Base-by-base conservation (phyloP, 2,113 vertebrate species). In the Apodemus speciosus region DNA sequence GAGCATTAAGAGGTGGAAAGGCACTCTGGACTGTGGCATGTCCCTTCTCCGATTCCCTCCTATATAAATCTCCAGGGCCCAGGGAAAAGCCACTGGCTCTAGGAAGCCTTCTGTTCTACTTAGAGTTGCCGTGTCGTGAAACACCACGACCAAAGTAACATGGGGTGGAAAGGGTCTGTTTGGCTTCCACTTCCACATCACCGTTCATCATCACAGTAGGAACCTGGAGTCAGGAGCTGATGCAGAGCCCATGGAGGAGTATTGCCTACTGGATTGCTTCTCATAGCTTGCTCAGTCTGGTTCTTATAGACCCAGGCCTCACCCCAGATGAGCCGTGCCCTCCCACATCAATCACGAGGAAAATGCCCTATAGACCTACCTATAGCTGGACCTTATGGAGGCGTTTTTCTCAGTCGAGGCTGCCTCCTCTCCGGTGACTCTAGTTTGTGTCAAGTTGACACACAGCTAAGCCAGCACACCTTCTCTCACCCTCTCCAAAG, bases 11-110 rank as follows among this genome's bases (percentile, higher is more conserved):
- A 79, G 6, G 4, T 9, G 15, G 64, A 23, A 27, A 58, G 49
- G 23, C 7, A 10, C 10, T 43, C 0, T 3, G 20, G 9, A 73
- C 20, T 58, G 27, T 40, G 32, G 8, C n/a, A 1, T 8, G 10
- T 9, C 53, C 43, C 23, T 35, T 83, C 51, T 46, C 32, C 58
- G 8, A 38, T 84, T 18, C 49, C 18, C n/a, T 88, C 20, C 85
- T 43, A 10, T 16, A 20, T 35, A 62, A 58, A 66, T 43, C 3
- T 1, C 32, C 43, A 69, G 40, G 18, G 27, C 7, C 40, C 38
- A 75, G 84, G 62, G 30, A 71, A 30, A 93, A 38, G 58, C n/a
- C 9, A 35, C 49, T 13, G 7, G 16, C 30, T 71, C 58, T 51
- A 11, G 53, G 76, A 66, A 93, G n/a, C 5, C 40, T 43, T 46